phyloP scores from a whole-genome alignment of 2,888 invertebrate genomes.

The Carcina quercana region DNA sequence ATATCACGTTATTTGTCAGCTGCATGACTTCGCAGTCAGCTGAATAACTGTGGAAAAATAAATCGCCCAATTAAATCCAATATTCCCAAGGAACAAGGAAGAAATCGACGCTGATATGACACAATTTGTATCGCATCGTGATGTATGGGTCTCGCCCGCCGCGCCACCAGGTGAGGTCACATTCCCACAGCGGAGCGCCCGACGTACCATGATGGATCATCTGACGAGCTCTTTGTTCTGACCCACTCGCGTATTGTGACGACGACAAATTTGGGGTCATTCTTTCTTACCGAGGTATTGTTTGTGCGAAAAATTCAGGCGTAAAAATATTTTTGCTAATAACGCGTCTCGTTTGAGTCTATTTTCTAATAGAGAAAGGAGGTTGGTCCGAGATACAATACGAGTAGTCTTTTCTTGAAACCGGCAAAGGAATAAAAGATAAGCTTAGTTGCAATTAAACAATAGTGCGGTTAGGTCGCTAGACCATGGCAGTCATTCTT shows the following conservation, averaged over 20 bases:
- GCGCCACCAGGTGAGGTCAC: constrained; percentile 62
- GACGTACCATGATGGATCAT: constrained; percentile 71
- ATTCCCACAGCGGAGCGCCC: constrained; percentile 49
- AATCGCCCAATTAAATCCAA: constrained; percentile 19
- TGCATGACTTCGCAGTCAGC: too few species aligned
- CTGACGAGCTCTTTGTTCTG: constrained; percentile 47
- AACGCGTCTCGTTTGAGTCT: too few species aligned
- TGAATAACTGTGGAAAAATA: too few species aligned
- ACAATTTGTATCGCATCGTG: constrained; percentile 43
- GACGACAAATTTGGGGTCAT: constrained; percentile 66
- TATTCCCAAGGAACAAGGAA: constrained; percentile 19
- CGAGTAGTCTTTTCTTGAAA: too few species aligned
- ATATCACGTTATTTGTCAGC: too few species aligned
- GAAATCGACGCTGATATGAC: constrained; percentile 24
- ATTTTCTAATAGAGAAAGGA: too few species aligned
- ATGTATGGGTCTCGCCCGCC: constrained; percentile 58
- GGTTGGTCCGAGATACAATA: too few species aligned
- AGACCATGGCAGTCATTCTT: too few species aligned
- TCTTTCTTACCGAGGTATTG: constrained; percentile 29
- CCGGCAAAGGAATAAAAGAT: too few species aligned
- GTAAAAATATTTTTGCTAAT: not conserved
- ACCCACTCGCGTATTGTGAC: constrained; percentile 41
- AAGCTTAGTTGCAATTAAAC: too few species aligned
- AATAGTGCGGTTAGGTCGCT: too few species aligned
- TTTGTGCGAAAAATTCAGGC: constrained; percentile 21